Percentiles rank a stretch among this genome's conserved stretches.
Conservation (phyloP, 2,888 invertebrate species). For the Chrysolina oricalcia region DNA sequence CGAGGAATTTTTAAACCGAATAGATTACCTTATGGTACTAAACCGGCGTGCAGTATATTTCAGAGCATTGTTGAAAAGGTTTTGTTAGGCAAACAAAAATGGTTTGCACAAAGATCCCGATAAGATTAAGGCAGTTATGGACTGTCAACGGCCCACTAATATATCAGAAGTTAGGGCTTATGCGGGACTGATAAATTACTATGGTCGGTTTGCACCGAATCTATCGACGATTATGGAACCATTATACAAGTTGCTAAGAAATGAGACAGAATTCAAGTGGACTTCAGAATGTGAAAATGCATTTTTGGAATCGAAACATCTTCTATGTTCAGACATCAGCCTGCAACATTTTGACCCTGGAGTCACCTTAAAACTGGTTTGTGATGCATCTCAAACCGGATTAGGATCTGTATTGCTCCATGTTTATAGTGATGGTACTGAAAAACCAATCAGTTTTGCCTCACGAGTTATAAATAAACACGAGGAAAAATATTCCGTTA, state of each 20-base stretch:
- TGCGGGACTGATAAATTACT: conserved; percentile 40
- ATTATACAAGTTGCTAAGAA: conserved; percentile 21
- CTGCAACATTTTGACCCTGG: conserved; percentile 34
- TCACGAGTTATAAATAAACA: conserved; percentile 32
- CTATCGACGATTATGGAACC: conserved; percentile 30
- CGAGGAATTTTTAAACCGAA: conserved; percentile 36
- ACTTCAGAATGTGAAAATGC: conserved; percentile 36
- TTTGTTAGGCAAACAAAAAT: conserved; percentile 34
- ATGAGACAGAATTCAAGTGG: conserved; percentile 33
- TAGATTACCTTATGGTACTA: conserved; percentile 38
- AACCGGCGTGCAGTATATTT: conserved; percentile 33
- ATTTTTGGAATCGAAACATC: conserved; percentile 21
- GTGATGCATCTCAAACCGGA: conserved; percentile 32
- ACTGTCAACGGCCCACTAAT: conserved; percentile 21
- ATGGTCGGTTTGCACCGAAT: conserved; percentile 32
- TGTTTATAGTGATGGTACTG: conserved; percentile 34
- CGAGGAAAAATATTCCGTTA: conserved; percentile 34
- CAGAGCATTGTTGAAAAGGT: conserved; percentile 25
- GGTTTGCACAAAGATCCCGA: conserved; percentile 31
- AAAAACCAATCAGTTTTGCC: conserved; percentile 38
- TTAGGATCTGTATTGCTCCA: conserved; percentile 34
- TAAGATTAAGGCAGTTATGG: conserved; percentile 28
- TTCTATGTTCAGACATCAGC: conserved; percentile 31
- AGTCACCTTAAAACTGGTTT: conserved; percentile 28
- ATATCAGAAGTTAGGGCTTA: conserved; percentile 30